A percentile compares a stretch with the other conserved stretches of the same genome.
Conservation (phyloP, 2,888 invertebrate species). For the Drosophila multiciliata region DNA sequence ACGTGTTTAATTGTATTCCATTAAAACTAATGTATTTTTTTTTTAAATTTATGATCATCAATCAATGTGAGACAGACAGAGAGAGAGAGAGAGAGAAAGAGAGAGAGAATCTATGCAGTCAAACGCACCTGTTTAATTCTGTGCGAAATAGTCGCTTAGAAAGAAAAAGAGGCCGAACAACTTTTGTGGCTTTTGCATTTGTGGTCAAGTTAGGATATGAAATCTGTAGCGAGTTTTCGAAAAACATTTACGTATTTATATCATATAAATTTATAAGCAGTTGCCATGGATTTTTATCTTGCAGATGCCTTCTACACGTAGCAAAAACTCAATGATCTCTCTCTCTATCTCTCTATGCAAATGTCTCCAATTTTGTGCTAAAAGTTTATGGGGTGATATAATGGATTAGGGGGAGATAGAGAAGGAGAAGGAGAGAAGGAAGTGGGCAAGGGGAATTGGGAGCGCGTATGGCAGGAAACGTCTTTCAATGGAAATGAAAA, state of each 20-base stretch:
- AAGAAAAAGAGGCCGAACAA: not conserved
- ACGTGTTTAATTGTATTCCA: constrained; percentile 28
- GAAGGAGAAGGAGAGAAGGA: not conserved
- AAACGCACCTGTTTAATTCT: no score
- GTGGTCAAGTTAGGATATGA: no score
- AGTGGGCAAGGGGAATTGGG: constrained; percentile 16
- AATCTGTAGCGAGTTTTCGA: no score
- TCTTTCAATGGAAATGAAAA: constrained; percentile 80
- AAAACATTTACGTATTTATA: no score
- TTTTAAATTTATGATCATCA: constrained; percentile 9
- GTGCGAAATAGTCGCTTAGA: no score
- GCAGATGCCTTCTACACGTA: not conserved
- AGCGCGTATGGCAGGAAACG: constrained; percentile 66
- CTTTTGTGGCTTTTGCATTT: no score
- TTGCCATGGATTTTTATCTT: not conserved
- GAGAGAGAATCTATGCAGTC: no score
- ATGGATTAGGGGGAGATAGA: not conserved
- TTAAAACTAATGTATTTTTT: constrained; percentile 14
- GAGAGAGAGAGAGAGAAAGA: no score
- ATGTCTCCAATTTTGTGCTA: constrained; percentile 35
- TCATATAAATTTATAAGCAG: no score
- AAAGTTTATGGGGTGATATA: constrained; percentile 3
- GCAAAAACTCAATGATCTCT: not conserved
- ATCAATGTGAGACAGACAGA: not conserved
- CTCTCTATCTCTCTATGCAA: constrained; percentile 24